Evolutionary conservation across 53 echinoderm and acorn worm species (phyloP), one percentile per base, ranked within the genome.

Genomic region (Pentamera pediparva): DNA sequence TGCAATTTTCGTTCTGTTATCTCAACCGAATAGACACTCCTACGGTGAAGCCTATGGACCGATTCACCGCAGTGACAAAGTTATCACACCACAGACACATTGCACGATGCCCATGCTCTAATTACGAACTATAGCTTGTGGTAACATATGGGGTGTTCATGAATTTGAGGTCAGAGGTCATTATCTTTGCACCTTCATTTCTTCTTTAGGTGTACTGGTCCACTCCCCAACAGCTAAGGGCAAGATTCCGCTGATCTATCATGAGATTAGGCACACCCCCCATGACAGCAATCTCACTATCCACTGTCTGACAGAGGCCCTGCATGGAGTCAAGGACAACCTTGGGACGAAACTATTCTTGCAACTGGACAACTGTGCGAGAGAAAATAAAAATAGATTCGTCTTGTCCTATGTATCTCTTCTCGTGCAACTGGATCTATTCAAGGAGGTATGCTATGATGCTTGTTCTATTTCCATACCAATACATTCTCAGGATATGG

Each of bases 331-430:
- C 13, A 21, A 33, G 35, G 38, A 33, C 25, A 10, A 35, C 5
- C 56, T 74, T 7, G 74, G 74, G n/a, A 74, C 35, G 56, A 55
- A 34, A n/a, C 47, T 74, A 18, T 74, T 74, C 56, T 36, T 74
- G 35, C 74, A 74, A 35, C 4, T 74, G 37, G 74, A 74, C 32
- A 74, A 74, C 15, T 74, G 74, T 56, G 40, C 25, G 3, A 28
- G 74, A 8, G 74, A 74, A 74, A 74, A 74, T 32, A 74, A 74
- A 35, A 74, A 74, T n/a, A 40, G 35, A 26, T 74, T 35, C 27
- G 54, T 74, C 6, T 11, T 74, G 3, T 55, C 74, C 5, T 56
- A 26, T n/a, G 17, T 37, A 21, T 4, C 56, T 22, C 20, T 74
- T 4, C 9, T 74, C 2, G 74, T 74, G 7, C 45, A 74, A 5